Base-by-base conservation (phyloP, 2,113 vertebrate genomes). In the Ceyx cyanopectus region DNA sequence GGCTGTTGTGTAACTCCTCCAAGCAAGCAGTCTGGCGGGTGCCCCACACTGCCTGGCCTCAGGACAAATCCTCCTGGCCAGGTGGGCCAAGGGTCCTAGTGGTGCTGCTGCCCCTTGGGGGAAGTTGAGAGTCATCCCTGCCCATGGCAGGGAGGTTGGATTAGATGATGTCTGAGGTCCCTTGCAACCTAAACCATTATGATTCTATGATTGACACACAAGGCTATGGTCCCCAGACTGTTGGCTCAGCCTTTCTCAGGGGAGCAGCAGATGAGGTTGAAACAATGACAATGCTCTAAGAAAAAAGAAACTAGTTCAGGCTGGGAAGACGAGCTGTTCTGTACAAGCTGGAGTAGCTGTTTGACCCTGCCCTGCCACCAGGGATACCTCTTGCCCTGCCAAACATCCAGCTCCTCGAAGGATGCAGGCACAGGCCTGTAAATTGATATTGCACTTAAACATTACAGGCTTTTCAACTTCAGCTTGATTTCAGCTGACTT, bases 391-490 rank as follows among this genome's bases (percentile, higher is more conserved):
- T 69, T 34, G 30, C 53, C 23, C 32, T 73, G 54, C 50, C 66
- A 81, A 84, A 53, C 7, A 5, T 29, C 41, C 48, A 77, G 46
- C 41, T 79, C 58, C 41, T n/a, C 30, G 24, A 43, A 75, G 41
- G 19, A 60, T 29, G 16, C 27, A 50, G 30, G 41, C 14, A 1
- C 32, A 67, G 45, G 29, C 60, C 29, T 37, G 37, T 48, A 83
- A 90, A 81, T 12, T 70, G 68, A 65, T 86, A 75, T 8, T 32
- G 19, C 41, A 37, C 34, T 95, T 40, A n/a, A 88, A 16, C 53
- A 61, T 72, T 91, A 60, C 37, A 90, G 32, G 20, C n/a, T 83
- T 32, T 78, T 94, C 83, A 89, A 61, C 90, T 90, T 92, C 56
- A 63, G 43, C 85, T 80, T 78, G 40, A 50, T 57, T 90, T 53